phyloP scores from a whole-genome alignment of 2,888 invertebrate species.

The Himalopsyche kuldschensis region DNA sequence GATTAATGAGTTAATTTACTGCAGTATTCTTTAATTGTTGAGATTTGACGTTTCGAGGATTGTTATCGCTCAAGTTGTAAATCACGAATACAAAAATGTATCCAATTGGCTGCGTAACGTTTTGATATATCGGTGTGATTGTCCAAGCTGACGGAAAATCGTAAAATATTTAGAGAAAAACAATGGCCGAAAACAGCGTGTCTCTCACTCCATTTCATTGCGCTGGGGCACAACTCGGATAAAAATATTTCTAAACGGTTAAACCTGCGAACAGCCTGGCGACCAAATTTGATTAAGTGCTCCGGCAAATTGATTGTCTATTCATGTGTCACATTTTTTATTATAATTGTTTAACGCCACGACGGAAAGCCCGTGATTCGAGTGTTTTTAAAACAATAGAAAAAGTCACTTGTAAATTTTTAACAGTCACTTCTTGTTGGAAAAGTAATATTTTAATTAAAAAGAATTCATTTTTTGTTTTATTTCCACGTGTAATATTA shows the following conservation, averaged over 20 bases:
- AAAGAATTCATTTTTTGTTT: too few relatives aligned
- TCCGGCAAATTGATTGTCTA: constrained; percentile 19
- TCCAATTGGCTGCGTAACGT: background rate
- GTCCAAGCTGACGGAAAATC: background rate
- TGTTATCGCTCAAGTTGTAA: background rate
- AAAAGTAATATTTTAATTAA: too few relatives aligned
- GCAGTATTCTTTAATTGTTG: background rate
- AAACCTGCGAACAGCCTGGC: constrained; percentile 10
- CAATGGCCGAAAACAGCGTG: background rate
- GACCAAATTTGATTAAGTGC: constrained; percentile 21
- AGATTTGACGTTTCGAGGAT: background rate
- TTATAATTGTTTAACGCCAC: too few relatives aligned
- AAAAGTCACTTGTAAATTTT: too few relatives aligned
- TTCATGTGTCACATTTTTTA: background rate
- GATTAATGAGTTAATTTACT: background rate
- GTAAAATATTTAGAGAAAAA: background rate
- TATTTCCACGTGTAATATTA: too few relatives aligned
- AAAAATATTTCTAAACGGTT: constrained; percentile 21
- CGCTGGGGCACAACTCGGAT: background rate
- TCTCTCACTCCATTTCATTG: background rate
- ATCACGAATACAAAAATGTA: background rate
- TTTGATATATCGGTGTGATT: background rate
- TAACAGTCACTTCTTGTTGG: too few relatives aligned
- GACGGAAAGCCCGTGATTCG: too few relatives aligned
- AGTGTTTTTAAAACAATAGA: too few relatives aligned